phyloP scores from a whole-genome alignment of 2,113 vertebrate species.

The Drymodes brunneopygia region DNA sequence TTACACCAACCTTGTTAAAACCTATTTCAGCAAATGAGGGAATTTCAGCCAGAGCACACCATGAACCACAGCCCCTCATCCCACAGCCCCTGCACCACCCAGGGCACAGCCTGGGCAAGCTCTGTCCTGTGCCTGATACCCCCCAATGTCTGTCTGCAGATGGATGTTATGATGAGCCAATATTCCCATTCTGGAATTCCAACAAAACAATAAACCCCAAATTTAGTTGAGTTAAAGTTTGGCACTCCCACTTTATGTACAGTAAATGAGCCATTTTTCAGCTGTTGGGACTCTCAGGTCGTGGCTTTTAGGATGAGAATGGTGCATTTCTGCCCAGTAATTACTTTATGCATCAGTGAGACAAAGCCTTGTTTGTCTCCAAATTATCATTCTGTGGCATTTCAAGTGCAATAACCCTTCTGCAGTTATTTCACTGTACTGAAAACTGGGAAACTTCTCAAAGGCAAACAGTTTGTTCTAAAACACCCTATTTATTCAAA shows the following conservation, averaged over 20 bases:
- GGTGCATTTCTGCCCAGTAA: slow-evolving; percentile 50
- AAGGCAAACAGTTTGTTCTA: neutral
- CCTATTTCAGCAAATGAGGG: slow-evolving; percentile 40
- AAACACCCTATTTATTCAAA: neutral
- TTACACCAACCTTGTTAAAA: slow-evolving; percentile 38
- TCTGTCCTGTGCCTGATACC: neutral
- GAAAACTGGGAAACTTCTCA: slow-evolving; percentile 21
- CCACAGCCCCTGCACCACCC: neutral
- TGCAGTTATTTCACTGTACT: neutral
- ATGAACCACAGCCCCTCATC: neutral
- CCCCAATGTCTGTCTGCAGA: neutral
- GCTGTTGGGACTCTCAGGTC: slow-evolving; percentile 31
- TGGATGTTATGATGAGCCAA: neutral
- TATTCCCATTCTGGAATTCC: slow-evolving; percentile 31
- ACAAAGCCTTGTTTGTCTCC: slow-evolving; percentile 51
- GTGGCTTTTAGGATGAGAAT: neutral
- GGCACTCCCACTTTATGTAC: slow-evolving; percentile 4
- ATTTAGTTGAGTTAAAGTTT: neutral
- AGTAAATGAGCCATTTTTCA: slow-evolving; percentile 36
- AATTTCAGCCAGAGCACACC: neutral
- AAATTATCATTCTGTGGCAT: slow-evolving; percentile 1
- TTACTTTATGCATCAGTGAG: slow-evolving; percentile 44
- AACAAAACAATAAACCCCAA: neutral
- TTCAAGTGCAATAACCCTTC: slow-evolving; percentile 30
- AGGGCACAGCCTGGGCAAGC: neutral